These are phyloP conservation scores for Scaptomyza hsui DNA, from an alignment of 1,140 invertebrate genomes.

Conservation along the genomic window DNA sequence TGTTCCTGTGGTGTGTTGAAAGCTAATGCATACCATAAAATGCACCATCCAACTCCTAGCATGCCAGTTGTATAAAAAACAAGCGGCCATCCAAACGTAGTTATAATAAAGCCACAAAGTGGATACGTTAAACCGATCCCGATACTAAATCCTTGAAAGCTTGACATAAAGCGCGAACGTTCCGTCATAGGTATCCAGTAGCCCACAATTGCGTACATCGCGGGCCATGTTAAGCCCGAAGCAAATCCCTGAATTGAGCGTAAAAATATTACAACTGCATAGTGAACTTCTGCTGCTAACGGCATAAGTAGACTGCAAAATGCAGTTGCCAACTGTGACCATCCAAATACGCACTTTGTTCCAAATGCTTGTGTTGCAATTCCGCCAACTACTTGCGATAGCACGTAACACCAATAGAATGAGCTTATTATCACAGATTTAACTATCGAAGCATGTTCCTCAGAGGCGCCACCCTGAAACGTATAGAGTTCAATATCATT, in stretches of 20 bases:
- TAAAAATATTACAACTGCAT: constrained; percentile 86
- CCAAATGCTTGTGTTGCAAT: constrained; percentile 91
- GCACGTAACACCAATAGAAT: constrained; percentile 90
- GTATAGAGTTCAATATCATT: constrained; percentile 2
- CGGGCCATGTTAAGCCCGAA: constrained; percentile 93
- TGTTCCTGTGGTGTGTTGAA: constrained; percentile 90
- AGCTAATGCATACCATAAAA: constrained; percentile 90
- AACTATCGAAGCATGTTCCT: constrained; percentile 85
- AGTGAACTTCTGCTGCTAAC: constrained; percentile 87
- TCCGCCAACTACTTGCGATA: constrained; percentile 89
- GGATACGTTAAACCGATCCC: constrained; percentile 90
- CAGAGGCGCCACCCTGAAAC: constrained; percentile 70
- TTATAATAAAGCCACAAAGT: constrained; percentile 89
- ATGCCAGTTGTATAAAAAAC: constrained; percentile 90
- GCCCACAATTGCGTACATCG: constrained; percentile 93
- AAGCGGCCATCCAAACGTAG: constrained; percentile 87
- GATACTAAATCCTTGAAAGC: constrained; percentile 91
- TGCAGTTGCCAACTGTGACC: constrained; percentile 88
- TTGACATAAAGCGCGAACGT: constrained; percentile 90
- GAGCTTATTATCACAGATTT: constrained; percentile 88
- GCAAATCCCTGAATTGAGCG: constrained; percentile 88
- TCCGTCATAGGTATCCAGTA: constrained; percentile 93
- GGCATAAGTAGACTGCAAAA: constrained; percentile 89
- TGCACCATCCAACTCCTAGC: constrained; percentile 87
- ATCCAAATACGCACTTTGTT: constrained; percentile 91